Base-by-base conservation (phyloP, 2,888 invertebrate species). In the Hyposoter dolosus region DNA sequence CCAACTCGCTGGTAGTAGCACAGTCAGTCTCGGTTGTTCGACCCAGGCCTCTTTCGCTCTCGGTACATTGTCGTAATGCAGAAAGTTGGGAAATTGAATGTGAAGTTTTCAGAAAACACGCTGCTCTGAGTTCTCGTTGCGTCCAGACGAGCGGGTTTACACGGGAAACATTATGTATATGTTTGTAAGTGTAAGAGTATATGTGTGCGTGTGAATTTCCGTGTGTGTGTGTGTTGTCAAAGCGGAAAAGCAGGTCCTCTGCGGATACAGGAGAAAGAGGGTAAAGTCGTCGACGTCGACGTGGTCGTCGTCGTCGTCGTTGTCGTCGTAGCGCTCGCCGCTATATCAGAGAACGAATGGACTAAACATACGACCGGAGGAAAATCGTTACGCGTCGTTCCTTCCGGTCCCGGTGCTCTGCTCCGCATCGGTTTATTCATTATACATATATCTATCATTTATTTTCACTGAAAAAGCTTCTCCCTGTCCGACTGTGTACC, bases 1-100 rank as follows among this genome's bases (percentile, higher is more conserved):
- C 78, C 56, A 79, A 80, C 66, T 82, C 45, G 35, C 56, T 50
- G 71, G 23, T 47, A 35, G 53, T 74, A 53, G 69, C 47, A 71
- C 60, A 76, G 60, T 78, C 78, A 63, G 56, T 56, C 63, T 40
- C 78, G 60, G 80, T 60, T 68, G 71, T 69, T 75, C 82, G 50
- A 53, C 60, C 53, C 71, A 32, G 79, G 76, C 71, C 78, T 56
- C 78, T 83, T 68, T 23, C 71, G 60, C 76, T 69, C 60, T 78
- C 84, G 72, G 60, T 50, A 89, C 89, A 90, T 91, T 91, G 90
- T 91, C 89, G 89, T 91, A 92, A 91, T 91, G 89, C 89, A 87
- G 88, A 92, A 92, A 92, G 92, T 92, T 91, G 88, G 88, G 85
- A 88, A 90, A 92, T 91, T 90, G 91, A 89, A 90, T 91, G 88